phyloP scores from a whole-genome alignment of 2,113 vertebrate genomes.

The Anarhynchus alexandrinus region DNA sequence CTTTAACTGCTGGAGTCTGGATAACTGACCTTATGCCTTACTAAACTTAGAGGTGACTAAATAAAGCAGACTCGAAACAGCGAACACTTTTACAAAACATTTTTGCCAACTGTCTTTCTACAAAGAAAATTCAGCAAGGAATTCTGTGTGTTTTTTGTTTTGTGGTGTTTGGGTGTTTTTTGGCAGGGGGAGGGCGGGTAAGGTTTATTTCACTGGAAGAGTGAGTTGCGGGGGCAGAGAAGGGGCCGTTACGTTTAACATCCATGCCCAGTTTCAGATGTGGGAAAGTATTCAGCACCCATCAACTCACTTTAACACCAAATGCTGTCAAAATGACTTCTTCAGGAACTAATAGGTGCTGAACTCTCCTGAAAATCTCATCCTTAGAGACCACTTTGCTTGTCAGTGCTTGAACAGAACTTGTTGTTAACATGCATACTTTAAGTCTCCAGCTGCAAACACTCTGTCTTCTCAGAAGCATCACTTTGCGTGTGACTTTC shows the following conservation, averaged over 20 bases:
- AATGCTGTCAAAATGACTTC: not conserved
- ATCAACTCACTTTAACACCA: not conserved
- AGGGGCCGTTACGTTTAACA: not conserved
- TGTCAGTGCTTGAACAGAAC: not conserved
- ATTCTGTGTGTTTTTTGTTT: not conserved
- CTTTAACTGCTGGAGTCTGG: not conserved
- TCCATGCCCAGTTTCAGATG: not conserved
- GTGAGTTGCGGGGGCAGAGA: accelerated
- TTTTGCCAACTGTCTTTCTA: not conserved
- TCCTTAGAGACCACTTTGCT: not conserved
- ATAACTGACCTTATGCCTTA: not conserved
- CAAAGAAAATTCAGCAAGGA: not conserved
- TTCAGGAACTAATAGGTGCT: not conserved
- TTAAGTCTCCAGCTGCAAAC: not conserved
- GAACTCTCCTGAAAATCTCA: not conserved
- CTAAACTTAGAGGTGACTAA: not conserved
- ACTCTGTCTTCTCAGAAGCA: not conserved
- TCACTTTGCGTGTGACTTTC: not conserved
- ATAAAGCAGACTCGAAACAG: not conserved
- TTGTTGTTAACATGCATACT: not conserved
- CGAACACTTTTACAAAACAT: not conserved
- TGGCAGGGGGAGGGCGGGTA: accelerated
- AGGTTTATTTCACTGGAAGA: not conserved
- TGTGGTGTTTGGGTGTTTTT: not conserved
- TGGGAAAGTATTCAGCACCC: not conserved